phyloP scores from a whole-genome alignment of 2,888 invertebrate genomes.

The Andrena camellia region DNA sequence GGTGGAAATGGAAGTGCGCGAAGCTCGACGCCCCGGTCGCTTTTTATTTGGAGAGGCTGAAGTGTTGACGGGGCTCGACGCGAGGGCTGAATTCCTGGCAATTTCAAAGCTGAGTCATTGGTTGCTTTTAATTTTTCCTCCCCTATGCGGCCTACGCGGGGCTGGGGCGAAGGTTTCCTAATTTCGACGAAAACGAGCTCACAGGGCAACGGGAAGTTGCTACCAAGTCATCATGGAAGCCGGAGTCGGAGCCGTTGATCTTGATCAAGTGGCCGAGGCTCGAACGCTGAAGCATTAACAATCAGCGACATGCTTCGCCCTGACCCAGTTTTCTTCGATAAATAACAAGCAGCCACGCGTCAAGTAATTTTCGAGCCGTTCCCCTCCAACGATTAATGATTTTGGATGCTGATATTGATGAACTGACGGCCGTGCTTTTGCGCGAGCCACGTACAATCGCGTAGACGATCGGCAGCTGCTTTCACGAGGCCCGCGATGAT shows the following conservation, averaged over 20 bases:
- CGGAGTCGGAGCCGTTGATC: no score
- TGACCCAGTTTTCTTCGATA: conserved; percentile 44
- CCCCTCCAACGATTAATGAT: conserved; percentile 66
- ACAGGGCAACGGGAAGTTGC: no score
- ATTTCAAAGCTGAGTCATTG: conserved; percentile 35
- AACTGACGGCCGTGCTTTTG: conserved; percentile 47
- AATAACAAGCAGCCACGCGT: conserved; percentile 60
- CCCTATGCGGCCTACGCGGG: neutral
- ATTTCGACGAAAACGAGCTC: neutral
- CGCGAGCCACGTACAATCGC: conserved; percentile 52
- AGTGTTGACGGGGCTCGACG: conserved; percentile 12
- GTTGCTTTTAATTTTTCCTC: conserved; percentile 24
- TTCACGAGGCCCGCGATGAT: conserved; percentile 61
- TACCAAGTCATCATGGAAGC: neutral
- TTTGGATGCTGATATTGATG: conserved; percentile 66
- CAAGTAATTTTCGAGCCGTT: conserved; percentile 62
- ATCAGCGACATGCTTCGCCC: no score
- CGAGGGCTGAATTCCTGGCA: neutral
- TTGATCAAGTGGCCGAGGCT: no score
- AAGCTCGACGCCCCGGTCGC: conserved; percentile 23
- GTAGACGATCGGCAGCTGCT: conserved; percentile 64
- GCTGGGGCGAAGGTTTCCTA: conserved; percentile 5
- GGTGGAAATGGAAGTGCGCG: conserved; percentile 38
- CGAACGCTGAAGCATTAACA: neutral
- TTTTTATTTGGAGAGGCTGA: conserved; percentile 37